Evolutionary conservation across 2,797 vertebrate genomes (phyloP).

Genomic region (Rhabdomys pumilio): DNA sequence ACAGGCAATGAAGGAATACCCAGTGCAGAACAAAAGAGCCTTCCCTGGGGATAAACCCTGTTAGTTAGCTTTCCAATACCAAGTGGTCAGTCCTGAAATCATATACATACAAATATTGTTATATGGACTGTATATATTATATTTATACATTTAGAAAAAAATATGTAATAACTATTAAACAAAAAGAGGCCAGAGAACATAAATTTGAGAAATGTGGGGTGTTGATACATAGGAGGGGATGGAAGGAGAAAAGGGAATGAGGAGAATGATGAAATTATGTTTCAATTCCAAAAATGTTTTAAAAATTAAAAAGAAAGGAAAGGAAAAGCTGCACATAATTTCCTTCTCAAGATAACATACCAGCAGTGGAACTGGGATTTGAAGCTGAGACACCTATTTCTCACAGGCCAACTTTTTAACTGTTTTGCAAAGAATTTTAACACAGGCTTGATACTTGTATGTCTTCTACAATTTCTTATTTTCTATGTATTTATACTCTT

Average conservation of each 20-base stretch:
- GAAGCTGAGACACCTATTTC: rapidly evolving
- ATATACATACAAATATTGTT: neutral
- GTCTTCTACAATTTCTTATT: neutral
- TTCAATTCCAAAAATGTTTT: neutral
- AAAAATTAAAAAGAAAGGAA: neutral
- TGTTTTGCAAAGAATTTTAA: neutral
- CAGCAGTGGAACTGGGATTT: neutral
- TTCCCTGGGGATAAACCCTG: no score
- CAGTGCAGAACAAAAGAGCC: neutral
- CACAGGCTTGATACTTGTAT: neutral
- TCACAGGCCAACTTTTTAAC: neutral
- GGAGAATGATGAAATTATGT: neutral
- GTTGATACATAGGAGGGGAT: neutral
- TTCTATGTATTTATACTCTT: neutral
- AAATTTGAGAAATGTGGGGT: neutral
- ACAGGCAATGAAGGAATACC: neutral
- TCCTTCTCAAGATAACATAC: neutral
- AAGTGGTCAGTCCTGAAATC: neutral
- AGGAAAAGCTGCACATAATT: neutral
- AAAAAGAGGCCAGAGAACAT: no score
- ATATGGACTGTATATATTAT: neutral
- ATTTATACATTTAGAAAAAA: neutral
- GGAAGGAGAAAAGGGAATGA: neutral
- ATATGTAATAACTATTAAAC: neutral
- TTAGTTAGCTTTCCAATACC: neutral